Evolutionary conservation across 2,113 vertebrate genomes (phyloP).

Genomic region (Platysternon megacephalum): DNA sequence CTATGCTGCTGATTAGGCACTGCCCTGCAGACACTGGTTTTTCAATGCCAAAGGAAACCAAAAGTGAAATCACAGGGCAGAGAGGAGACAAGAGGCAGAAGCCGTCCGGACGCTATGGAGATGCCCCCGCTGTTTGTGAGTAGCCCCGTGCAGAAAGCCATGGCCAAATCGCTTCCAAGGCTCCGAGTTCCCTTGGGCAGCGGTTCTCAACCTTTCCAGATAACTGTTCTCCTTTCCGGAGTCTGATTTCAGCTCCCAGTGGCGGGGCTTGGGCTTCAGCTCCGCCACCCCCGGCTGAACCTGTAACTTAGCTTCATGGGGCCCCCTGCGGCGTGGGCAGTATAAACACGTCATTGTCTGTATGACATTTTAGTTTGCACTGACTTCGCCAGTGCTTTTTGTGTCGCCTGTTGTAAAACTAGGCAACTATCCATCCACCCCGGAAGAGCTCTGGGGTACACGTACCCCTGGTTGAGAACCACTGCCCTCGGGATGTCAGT

Average conservation of each 20-base stretch:
- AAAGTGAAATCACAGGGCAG: not conserved
- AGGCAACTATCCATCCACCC: not conserved
- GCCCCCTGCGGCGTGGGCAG: not conserved
- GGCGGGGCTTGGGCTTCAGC: not conserved
- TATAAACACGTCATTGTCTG: too few species aligned
- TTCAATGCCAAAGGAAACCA: not conserved
- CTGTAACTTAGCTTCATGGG: not conserved
- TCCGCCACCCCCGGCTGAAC: not conserved
- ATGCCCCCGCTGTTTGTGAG: not conserved
- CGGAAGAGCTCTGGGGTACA: not conserved
- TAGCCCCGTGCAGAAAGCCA: not conserved
- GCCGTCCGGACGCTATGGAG: not conserved
- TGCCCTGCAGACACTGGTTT: rapidly evolving
- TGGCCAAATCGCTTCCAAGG: not conserved
- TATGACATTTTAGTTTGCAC: too few species aligned
- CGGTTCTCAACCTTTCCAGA: not conserved
- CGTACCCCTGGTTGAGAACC: too few species aligned
- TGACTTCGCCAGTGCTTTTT: rapidly evolving
- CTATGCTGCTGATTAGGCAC: not conserved
- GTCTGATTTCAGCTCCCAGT: not conserved
- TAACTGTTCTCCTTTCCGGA: not conserved
- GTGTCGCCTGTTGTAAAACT: too few species aligned
- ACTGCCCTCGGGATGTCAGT: not conserved
- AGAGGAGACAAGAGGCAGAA: not conserved
- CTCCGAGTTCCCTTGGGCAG: not conserved